phyloP scores from a whole-genome alignment of 2,797 vertebrate species.

The Aplochiton taeniatus region DNA sequence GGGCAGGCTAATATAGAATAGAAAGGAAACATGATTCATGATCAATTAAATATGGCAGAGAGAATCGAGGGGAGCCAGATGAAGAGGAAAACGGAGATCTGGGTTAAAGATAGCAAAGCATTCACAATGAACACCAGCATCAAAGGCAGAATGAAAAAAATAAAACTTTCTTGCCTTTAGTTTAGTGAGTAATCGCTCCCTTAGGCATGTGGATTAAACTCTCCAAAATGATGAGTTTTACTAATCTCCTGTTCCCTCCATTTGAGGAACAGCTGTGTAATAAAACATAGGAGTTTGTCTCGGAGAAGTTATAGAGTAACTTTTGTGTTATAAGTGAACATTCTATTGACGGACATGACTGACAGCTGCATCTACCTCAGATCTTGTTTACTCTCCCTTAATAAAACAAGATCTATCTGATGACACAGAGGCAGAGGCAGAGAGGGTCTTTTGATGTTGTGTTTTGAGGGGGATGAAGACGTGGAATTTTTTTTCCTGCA shows the following conservation, averaged over 20 bases:
- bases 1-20: no score
- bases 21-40: no score
- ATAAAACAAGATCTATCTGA: constrained; percentile 24
- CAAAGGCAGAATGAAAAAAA: constrained; percentile 48
- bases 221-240: constrained; percentile 65
- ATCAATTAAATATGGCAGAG: background rate
- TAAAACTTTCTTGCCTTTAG: constrained; percentile 47
- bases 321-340: background rate
- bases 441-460: background rate
- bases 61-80: constrained; percentile 16
- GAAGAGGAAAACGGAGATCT: constrained; percentile 43
- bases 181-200: constrained; percentile 63
- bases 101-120: constrained; percentile 39
- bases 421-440: constrained; percentile 3
- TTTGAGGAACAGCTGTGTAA: constrained; percentile 39
- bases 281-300: no score
- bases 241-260: constrained; percentile 64
- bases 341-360: constrained; percentile 19
- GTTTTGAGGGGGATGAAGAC: no score
- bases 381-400: constrained; percentile 12
- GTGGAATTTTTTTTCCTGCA: no score
- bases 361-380: constrained; percentile 32
- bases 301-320: constrained; percentile 3
- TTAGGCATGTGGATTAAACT: constrained; percentile 64
- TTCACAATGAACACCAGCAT: constrained; percentile 43